Conservation (phyloP, 1,140 invertebrate genomes). For the Mesaphorura yosii region DNA sequence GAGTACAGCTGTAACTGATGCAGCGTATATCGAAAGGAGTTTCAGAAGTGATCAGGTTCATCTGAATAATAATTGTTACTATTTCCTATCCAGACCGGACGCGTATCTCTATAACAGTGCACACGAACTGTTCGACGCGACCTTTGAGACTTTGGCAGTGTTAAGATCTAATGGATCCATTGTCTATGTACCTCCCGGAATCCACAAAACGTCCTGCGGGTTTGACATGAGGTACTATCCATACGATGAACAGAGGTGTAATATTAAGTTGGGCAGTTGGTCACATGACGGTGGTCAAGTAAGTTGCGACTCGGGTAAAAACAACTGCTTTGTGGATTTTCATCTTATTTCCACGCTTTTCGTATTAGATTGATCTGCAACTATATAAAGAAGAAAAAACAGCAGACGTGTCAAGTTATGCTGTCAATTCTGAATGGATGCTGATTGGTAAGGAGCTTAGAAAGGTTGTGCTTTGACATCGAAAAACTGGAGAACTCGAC, state of each 20-base stretch:
- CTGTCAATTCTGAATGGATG: constrained; percentile 97
- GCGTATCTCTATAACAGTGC: constrained; percentile 50
- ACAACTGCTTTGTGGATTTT: not conserved
- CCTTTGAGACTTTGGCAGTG: constrained; percentile 93
- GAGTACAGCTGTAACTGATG: no score
- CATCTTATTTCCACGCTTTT: not conserved
- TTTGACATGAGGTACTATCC: constrained; percentile 99
- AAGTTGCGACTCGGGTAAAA: no score
- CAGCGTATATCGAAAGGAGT: no score
- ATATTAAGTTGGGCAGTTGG: constrained; percentile 97
- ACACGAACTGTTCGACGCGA: constrained; percentile 95
- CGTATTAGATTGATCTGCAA: constrained; percentile 75
- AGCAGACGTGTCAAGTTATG: constrained; percentile 88
- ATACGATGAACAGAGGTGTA: constrained; percentile 94
- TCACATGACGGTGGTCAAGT: constrained; percentile 93
- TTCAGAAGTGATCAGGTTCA: no score
- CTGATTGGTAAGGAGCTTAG: constrained; percentile 60
- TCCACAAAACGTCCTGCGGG: constrained; percentile 97
- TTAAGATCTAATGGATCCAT: constrained; percentile 86
- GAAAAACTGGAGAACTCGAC: not conserved
- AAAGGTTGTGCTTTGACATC: not conserved
- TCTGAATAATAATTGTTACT: no score
- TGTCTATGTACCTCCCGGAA: constrained; percentile 86
- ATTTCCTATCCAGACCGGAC: no score
- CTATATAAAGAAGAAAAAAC: constrained; percentile 69